Conservation (phyloP, 2,888 invertebrate species). For the Pocota personata region DNA sequence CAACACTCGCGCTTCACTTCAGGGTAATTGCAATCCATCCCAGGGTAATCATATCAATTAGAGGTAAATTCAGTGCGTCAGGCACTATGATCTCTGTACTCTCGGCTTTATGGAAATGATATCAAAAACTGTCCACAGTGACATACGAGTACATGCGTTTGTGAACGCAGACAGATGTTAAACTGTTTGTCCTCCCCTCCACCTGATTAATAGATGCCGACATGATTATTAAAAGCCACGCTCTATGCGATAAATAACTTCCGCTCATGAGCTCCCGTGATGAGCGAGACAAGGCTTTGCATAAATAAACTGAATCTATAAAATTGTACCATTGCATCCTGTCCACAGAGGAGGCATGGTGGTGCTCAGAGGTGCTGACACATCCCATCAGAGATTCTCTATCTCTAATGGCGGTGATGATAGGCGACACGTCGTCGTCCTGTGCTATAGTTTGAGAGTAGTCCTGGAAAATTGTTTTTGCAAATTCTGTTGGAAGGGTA, state of each 20-base stretch:
- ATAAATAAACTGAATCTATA: slow-evolving; percentile 54
- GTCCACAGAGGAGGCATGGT: neutral
- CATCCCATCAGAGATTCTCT: slow-evolving; percentile 16
- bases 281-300: slow-evolving; percentile 51
- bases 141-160: neutral
- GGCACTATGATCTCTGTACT: slow-evolving; percentile 30
- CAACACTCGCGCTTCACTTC: slow-evolving; percentile 6
- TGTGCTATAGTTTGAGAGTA: neutral
- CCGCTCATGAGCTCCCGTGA: slow-evolving; percentile 45
- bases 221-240: slow-evolving; percentile 60
- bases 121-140: slow-evolving; percentile 45
- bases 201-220: slow-evolving; percentile 42
- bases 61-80: slow-evolving; percentile 47
- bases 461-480: slow-evolving; percentile 59
- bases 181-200: slow-evolving; percentile 6
- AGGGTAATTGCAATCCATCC: slow-evolving; percentile 39
- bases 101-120: slow-evolving; percentile 39
- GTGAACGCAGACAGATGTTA: slow-evolving; percentile 50
- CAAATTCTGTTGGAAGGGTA: slow-evolving; percentile 37
- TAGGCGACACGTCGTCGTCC: neutral
- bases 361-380: neutral
- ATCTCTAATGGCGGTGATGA: slow-evolving; percentile 23
- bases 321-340: neutral
- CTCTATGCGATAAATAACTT: slow-evolving; percentile 65
- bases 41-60: slow-evolving; percentile 64